phyloP scores from a whole-genome alignment of 2,797 vertebrate genomes.

The Notolabrus celidotus region DNA sequence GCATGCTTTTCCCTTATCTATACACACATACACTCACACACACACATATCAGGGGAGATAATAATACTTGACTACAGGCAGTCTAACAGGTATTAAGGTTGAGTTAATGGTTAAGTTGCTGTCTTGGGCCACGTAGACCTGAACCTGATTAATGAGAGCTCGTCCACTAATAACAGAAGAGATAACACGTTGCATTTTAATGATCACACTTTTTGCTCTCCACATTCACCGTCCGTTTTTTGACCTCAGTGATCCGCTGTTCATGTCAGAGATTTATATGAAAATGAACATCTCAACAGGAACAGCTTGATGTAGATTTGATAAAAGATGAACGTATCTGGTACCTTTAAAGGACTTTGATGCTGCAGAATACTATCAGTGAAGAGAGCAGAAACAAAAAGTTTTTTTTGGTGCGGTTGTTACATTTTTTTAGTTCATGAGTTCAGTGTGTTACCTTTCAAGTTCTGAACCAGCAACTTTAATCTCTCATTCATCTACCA shows the following conservation, averaged over 20 bases:
- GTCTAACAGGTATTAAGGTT: conserved; percentile 69
- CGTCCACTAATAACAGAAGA: conserved; percentile 49
- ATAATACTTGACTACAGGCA: conserved; percentile 65
- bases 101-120: conserved; percentile 75
- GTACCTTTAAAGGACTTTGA: neutral
- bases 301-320: neutral
- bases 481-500: too few species aligned
- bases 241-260: neutral
- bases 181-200: conserved; percentile 49
- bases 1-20: conserved; percentile 5
- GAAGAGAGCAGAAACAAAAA: neutral
- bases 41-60: conserved; percentile 56
- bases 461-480: too few species aligned
- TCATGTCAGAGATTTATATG: neutral
- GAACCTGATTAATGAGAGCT: conserved; percentile 72
- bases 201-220: conserved; percentile 36
- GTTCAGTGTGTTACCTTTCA: too few species aligned
- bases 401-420: too few species aligned
- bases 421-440: too few species aligned
- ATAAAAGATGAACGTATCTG: neutral
- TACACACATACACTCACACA: conserved; percentile 21
- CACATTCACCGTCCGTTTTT: conserved; percentile 6
- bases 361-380: neutral
- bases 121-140: conserved; percentile 47
- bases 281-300: neutral